Base-by-base conservation (phyloP, 2,113 vertebrate genomes). In the Pungitius pungitius region DNA sequence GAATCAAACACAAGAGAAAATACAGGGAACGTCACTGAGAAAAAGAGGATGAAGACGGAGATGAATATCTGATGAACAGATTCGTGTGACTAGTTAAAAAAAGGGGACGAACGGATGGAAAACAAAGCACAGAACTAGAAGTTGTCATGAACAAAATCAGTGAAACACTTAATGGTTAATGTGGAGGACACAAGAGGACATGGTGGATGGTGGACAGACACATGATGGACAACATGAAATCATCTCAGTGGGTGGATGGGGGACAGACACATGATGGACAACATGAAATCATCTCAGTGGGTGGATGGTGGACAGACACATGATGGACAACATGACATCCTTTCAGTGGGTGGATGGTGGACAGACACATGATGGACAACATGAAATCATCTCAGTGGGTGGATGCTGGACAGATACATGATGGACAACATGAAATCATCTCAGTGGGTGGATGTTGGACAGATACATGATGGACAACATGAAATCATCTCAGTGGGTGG, bases 381-480 rank as follows among this genome's bases (percentile, higher is more conserved):
- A 35, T 35, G 33, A 7, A 6, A 35, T 35, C 33, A 35, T 35
- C 33, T 35, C 33, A 6, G 33, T 35, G 33, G 33, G 7, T 35
- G 33, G 33, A 30, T 30, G 30, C 2, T 30, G 12, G 70, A 84
- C 18, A 71, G 42, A 81, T 20, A 33, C 17, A 78, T 58, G 52
- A 82, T 17, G n/a, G 54, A 61, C 15, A 60, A 67, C 43, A 77
- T 14, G 35, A 64, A 2, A 27, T 72, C 45, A 66, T 45, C 3
- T 73, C 49, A 6, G 45, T 47, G 2, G 58, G 60, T 18, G 47
- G 43, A 77, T 1, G 39, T 1, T 26, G 39, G 0, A 66, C 39
- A 43, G 20, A 75, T 10, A 78, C 60, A 82, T 18, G 62, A 35
- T 9, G 72, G 12, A 81, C 62, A 35, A 35, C 33, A 35, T 35